Conservation (phyloP, 2,797 vertebrate species). For the Benthosema pterotum region DNA sequence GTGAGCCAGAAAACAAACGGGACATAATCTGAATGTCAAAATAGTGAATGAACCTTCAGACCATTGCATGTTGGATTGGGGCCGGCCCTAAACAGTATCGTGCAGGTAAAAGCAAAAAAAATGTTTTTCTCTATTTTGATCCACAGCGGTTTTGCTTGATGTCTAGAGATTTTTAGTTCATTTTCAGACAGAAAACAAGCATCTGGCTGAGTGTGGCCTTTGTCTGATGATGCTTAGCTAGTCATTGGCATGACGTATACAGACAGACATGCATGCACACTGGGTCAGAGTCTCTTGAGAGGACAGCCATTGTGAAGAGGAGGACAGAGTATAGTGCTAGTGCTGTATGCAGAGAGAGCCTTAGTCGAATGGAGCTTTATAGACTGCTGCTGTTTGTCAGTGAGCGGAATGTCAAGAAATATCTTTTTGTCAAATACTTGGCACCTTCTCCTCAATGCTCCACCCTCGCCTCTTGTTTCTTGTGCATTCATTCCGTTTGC, state of each 20-base stretch:
- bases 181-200: too few relatives aligned
- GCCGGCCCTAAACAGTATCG: too few relatives aligned
- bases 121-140: too few relatives aligned
- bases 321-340: slow-evolving; percentile 52
- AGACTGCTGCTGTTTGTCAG: slow-evolving; percentile 26
- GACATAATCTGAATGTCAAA: too few relatives aligned
- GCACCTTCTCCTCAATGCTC: not conserved
- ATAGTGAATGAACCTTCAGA: too few relatives aligned
- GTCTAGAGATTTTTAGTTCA: too few relatives aligned
- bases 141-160: too few relatives aligned
- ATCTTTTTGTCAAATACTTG: not conserved
- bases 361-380: slow-evolving; percentile 34
- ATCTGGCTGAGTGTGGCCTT: too few relatives aligned
- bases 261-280: not conserved
- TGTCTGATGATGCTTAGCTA: not conserved
- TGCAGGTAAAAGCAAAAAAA: too few relatives aligned
- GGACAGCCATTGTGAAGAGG: slow-evolving; percentile 34
- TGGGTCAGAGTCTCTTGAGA: slow-evolving; percentile 3
- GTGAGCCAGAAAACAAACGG: too few relatives aligned
- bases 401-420: slow-evolving; percentile 3
- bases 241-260: not conserved
- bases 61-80: too few relatives aligned
- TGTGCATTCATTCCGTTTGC: not conserved
- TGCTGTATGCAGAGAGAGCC: slow-evolving; percentile 24
- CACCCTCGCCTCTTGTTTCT: not conserved